Evolutionary conservation across 2,888 invertebrate species (phyloP).

Genomic region (Lagria hirta): DNA sequence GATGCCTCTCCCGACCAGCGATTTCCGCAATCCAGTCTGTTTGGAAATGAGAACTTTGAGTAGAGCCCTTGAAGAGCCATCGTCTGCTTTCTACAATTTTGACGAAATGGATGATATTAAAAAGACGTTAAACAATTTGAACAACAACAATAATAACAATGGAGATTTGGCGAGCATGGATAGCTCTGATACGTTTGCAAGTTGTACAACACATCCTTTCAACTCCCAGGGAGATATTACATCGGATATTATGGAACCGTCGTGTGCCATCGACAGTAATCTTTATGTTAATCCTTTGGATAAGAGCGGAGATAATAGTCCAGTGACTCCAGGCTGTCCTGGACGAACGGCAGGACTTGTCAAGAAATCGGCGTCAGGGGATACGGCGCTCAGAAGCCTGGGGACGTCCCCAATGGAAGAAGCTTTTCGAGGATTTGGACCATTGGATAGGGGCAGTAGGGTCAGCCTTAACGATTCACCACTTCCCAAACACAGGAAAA

Average conservation of each 20-base stretch:
- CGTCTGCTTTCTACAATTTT: conserved; percentile 32
- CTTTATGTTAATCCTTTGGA: conserved; percentile 87
- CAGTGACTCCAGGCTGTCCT: conserved; percentile 54
- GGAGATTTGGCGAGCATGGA: conserved; percentile 62
- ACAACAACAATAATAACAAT: conserved; percentile 50
- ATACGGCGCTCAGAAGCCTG: conserved; percentile 69
- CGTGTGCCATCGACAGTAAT: conserved; percentile 66
- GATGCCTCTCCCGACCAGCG: conserved; percentile 83
- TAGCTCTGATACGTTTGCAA: conserved; percentile 93
- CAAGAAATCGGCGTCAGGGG: conserved; percentile 80
- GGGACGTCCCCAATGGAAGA: conserved; percentile 63
- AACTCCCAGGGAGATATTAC: conserved; percentile 64
- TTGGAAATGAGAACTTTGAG: conserved; percentile 75
- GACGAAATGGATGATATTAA: conserved; percentile 21
- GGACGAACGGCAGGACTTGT: conserved; percentile 55
- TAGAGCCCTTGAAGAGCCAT: too few relatives aligned
- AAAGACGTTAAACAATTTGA: conserved; percentile 12
- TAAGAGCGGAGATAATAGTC: conserved; percentile 57
- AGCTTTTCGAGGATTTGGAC: conserved; percentile 55
- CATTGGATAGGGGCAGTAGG: conserved; percentile 56
- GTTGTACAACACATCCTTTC: conserved; percentile 94
- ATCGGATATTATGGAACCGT: conserved; percentile 52
- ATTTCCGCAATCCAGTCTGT: conserved; percentile 80
- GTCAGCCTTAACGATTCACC: conserved; percentile 67
- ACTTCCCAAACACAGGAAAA: conserved; percentile 81